Conservation (phyloP, 2,888 invertebrate species). For the Patella pellucida region DNA sequence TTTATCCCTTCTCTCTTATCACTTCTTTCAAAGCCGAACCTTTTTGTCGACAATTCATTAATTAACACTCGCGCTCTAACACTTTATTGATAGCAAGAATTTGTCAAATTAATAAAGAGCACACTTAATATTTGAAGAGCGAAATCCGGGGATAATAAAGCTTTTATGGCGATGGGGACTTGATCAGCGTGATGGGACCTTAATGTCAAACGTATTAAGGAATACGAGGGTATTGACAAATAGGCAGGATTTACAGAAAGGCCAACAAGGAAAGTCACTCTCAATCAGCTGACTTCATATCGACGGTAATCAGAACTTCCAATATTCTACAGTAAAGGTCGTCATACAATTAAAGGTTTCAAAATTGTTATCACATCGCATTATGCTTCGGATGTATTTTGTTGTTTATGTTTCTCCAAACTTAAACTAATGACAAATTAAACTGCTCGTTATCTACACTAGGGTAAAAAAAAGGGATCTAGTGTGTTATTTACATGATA, state of each 20-base stretch:
- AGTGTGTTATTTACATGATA: no score
- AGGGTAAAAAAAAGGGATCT: no score
- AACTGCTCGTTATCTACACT: no score
- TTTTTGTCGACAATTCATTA: neutral
- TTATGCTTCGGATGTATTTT: no score
- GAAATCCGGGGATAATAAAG: slow-evolving; percentile 11
- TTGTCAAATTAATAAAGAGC: slow-evolving; percentile 10
- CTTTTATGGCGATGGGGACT: slow-evolving; percentile 8
- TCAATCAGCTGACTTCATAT: neutral
- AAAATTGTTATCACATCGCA: no score
- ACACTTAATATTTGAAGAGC: slow-evolving; percentile 11
- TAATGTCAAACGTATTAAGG: slow-evolving; percentile 7
- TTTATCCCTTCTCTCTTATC: slow-evolving; percentile 1
- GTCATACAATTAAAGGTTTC: no score
- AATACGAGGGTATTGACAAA: slow-evolving; percentile 7
- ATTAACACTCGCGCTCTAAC: slow-evolving; percentile 5
- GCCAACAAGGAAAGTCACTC: slow-evolving; percentile 10
- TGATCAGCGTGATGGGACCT: slow-evolving; percentile 6
- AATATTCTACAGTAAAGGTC: no score
- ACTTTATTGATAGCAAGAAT: neutral
- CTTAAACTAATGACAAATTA: no score
- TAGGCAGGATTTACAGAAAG: slow-evolving; percentile 1
- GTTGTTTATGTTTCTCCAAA: no score
- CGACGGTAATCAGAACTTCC: no score
- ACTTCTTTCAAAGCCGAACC: neutral